Evolutionary conservation across 2,113 vertebrate genomes (phyloP).

Genomic region (Blennius ocellaris): DNA sequence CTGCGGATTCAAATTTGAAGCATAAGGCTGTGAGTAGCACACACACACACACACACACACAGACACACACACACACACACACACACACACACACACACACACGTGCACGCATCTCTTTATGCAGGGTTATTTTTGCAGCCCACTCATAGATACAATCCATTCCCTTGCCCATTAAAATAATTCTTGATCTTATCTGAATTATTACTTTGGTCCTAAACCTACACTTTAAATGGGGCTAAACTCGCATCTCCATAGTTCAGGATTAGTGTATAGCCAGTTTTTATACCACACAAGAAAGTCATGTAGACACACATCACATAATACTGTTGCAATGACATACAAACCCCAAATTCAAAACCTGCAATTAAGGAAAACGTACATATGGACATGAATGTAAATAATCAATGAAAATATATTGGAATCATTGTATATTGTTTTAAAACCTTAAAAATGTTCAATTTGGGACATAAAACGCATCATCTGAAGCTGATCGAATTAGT

Average conservation of each 20-base stretch:
- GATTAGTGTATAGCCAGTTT: no score
- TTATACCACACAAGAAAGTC: slow-evolving; percentile 1
- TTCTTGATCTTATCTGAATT: no score
- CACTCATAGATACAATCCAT: no score
- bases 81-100: background rate
- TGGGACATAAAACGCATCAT: slow-evolving; percentile 33
- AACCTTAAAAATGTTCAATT: slow-evolving; percentile 20
- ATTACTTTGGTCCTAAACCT: no score
- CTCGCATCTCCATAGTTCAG: no score
- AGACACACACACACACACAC: background rate
- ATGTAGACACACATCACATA: slow-evolving; percentile 2
- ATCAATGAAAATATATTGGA: no score
- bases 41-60: background rate
- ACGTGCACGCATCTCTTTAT: no score
- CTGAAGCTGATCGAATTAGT: slow-evolving; percentile 26
- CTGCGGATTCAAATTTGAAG: slow-evolving; percentile 12
- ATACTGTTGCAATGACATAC: background rate
- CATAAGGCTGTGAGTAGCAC: background rate
- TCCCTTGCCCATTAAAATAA: no score
- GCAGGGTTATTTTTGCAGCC: no score
- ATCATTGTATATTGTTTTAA: slow-evolving; percentile 9
- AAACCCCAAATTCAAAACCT: slow-evolving; percentile 18
- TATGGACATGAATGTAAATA: no score
- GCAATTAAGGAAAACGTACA: slow-evolving; percentile 12
- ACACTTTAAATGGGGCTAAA: no score